A percentile compares a stretch with the other conserved stretches of the same genome.
These are phyloP conservation scores for Stomorhina lunata DNA, from an alignment of 2,888 invertebrate genomes.

Conservation along the genomic window DNA sequence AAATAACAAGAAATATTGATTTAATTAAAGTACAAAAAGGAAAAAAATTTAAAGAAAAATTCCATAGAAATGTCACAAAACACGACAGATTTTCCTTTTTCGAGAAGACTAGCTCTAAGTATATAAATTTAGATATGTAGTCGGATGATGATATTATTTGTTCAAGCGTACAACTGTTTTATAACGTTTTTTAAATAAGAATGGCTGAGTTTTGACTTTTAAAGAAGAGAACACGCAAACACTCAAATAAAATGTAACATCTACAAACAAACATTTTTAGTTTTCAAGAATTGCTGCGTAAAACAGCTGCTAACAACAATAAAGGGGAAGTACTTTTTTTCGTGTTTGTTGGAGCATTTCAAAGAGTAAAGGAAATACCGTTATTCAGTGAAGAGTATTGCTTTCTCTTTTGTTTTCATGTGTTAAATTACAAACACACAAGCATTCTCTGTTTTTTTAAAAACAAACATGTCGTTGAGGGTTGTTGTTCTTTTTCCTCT, in stretches of 20 bases:
- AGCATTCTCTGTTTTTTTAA: not conserved
- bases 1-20: constrained; percentile 29
- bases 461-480: constrained; percentile 34
- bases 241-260: not conserved
- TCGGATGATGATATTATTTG: not conserved
- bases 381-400: not conserved
- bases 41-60: not conserved
- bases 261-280: not conserved
- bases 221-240: not conserved
- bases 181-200: constrained; percentile 42
- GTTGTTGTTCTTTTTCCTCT: not conserved
- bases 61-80: not conserved
- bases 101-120: too few relatives aligned
- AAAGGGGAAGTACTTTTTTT: constrained; percentile 31
- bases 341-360: not conserved
- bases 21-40: constrained; percentile 30
- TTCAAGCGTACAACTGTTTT: constrained; percentile 27
- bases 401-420: not conserved
- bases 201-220: constrained; percentile 40
- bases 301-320: not conserved
- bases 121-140: not conserved
- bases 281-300: too few relatives aligned
- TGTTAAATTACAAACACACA: not conserved
- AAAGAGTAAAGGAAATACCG: not conserved
- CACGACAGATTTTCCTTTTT: not conserved